A percentile compares a stretch with the other conserved stretches of the same genome.
These are phyloP conservation scores for Cotesia chilonis DNA, from an alignment of 1,140 invertebrate species.

Conservation along the genomic window DNA sequence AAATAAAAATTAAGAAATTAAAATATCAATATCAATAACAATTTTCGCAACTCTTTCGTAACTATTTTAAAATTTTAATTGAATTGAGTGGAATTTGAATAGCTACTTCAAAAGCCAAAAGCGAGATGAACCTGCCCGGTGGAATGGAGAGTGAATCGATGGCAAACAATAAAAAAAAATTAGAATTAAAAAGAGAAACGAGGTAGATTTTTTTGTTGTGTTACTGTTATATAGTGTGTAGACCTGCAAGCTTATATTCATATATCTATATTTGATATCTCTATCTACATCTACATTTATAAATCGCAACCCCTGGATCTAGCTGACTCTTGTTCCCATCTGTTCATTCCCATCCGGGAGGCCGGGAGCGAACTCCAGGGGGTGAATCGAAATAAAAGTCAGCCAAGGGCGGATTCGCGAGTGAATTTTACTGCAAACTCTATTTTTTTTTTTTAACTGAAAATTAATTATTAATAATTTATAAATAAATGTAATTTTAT, in stretches of 20 bases:
- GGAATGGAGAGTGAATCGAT: neutral
- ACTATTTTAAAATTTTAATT: too few relatives aligned
- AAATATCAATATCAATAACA: too few relatives aligned
- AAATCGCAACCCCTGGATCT: neutral
- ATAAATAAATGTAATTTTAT: constrained; percentile 8
- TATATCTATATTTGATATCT: too few relatives aligned
- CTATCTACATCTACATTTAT: too few relatives aligned
- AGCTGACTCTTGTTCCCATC: neutral
- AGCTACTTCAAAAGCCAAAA: too few relatives aligned
- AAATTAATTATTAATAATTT: constrained; percentile 3
- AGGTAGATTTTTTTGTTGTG: constrained; percentile 1
- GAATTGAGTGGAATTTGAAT: too few relatives aligned
- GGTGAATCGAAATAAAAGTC: neutral
- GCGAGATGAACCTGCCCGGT: neutral
- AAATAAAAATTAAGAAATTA: too few relatives aligned
- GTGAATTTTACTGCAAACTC: neutral
- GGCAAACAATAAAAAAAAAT: constrained; percentile 1
- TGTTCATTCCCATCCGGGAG: constrained; percentile 1
- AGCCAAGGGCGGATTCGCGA: constrained; percentile 4
- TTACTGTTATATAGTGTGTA: too few relatives aligned
- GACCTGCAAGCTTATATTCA: neutral
- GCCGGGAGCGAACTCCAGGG: neutral
- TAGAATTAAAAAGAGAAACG: constrained; percentile 13
- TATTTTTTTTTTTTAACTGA: neutral
- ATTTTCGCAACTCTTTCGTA: too few relatives aligned